Evolutionary conservation across 2,797 vertebrate genomes (phyloP).

Genomic region (Coluber constrictor): DNA sequence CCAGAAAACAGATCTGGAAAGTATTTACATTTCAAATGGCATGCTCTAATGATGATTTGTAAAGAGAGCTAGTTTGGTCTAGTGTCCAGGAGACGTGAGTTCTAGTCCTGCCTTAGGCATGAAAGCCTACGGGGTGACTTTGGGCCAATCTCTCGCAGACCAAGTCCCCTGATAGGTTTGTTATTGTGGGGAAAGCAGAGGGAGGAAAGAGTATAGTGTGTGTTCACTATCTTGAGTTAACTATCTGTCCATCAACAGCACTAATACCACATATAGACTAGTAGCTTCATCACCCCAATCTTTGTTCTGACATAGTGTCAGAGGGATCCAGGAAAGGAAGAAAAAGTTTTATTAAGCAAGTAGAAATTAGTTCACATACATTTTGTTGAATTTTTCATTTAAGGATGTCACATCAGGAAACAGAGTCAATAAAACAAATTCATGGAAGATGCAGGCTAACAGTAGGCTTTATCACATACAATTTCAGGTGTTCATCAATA

Average conservation of each 20-base stretch:
- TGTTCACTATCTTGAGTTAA: not conserved
- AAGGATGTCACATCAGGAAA: not conserved
- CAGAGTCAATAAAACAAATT: not conserved
- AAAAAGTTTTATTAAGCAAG: not conserved
- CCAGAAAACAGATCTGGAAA: not conserved
- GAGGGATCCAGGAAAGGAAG: not conserved
- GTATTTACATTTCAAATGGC: not conserved
- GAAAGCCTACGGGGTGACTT: not conserved
- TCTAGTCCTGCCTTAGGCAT: not conserved
- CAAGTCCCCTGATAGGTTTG: not conserved
- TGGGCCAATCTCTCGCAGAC: not conserved
- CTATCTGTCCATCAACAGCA: not conserved
- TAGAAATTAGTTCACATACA: not conserved
- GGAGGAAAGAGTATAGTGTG: not conserved
- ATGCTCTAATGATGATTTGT: not conserved
- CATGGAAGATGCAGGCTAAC: not conserved
- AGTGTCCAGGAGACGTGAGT: not conserved
- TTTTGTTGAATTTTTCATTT: not conserved
- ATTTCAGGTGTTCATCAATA: not conserved
- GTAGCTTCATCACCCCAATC: not conserved
- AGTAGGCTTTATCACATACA: not conserved
- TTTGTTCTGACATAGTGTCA: not conserved
- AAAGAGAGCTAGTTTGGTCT: not conserved
- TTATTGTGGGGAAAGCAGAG: not conserved
- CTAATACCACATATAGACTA: not conserved